Conservation (phyloP, 64 coral and sea anemone species). For the Actinia equina region DNA sequence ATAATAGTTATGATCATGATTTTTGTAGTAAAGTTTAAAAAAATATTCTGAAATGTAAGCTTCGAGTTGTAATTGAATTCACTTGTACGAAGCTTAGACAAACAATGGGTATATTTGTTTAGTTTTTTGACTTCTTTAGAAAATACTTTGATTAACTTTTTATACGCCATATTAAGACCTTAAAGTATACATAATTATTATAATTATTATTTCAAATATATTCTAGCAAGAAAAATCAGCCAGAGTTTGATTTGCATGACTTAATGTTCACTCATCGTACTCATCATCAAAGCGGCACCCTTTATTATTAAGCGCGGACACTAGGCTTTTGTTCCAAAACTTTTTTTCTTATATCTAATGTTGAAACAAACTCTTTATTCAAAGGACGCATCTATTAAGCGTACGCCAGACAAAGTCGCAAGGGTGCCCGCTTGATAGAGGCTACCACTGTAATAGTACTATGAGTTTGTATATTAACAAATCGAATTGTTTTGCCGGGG, state of each 20-base stretch:
- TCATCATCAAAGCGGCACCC: too few species aligned
- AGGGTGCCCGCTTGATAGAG: too few species aligned
- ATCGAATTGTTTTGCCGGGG: too few species aligned
- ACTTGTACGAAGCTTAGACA: not conserved
- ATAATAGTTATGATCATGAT: not conserved
- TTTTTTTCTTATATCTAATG: too few species aligned
- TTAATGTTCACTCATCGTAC: too few species aligned
- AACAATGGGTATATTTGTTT: not conserved
- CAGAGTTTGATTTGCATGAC: not conserved
- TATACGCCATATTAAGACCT: not conserved
- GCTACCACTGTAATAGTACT: too few species aligned
- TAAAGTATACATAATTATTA: not conserved
- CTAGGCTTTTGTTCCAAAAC: too few species aligned
- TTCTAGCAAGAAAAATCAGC: not conserved
- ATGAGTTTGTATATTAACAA: too few species aligned
- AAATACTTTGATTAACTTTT: slow-evolving; percentile 13
- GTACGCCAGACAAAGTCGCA: too few species aligned
- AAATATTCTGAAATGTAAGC: not conserved
- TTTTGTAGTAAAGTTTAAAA: not conserved
- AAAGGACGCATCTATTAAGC: too few species aligned
- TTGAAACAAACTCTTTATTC: too few species aligned
- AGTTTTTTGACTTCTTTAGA: not conserved
- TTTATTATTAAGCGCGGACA: too few species aligned
- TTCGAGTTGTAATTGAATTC: not conserved
- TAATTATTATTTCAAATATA: not conserved